phyloP scores from a whole-genome alignment of 2,113 vertebrate species.

The Petrocephalus zakoni region DNA sequence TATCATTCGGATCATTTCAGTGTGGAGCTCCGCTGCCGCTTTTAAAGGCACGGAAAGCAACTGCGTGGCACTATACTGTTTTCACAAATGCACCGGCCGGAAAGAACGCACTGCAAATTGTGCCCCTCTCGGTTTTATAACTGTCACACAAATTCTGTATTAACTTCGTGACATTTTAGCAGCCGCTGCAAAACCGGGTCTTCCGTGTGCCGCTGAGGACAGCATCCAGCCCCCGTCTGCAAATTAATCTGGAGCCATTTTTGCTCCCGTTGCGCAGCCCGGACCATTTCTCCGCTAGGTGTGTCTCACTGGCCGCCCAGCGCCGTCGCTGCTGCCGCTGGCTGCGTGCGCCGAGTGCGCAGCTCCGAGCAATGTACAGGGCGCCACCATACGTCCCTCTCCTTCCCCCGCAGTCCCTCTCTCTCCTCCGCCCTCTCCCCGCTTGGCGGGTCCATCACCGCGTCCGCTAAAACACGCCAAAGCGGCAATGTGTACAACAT shows the following conservation, averaged over 20 bases:
- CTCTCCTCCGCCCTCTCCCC: neutral
- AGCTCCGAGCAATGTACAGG: constrained; percentile 14
- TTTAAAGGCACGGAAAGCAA: constrained; percentile 42
- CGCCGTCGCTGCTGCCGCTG: constrained; percentile 25
- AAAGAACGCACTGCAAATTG: constrained; percentile 45
- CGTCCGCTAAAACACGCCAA: neutral
- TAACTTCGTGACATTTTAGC: constrained; percentile 32
- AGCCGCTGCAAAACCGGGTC: constrained; percentile 27
- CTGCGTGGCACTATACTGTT: constrained; percentile 44
- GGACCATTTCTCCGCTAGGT: constrained; percentile 29
- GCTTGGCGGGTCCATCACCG: neutral
- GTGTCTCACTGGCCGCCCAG: constrained; percentile 32
- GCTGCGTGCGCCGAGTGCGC: constrained; percentile 16
- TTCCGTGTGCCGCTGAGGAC: constrained; percentile 27
- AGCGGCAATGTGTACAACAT: neutral
- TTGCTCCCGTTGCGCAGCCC: constrained; percentile 25
- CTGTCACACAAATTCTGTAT: constrained; percentile 30
- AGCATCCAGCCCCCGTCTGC: constrained; percentile 27
- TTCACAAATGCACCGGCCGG: constrained; percentile 45
- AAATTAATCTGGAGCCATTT: constrained; percentile 32
- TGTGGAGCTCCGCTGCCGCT: constrained; percentile 49
- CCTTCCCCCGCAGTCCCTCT: neutral
- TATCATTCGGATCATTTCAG: constrained; percentile 48
- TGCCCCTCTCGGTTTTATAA: constrained; percentile 36
- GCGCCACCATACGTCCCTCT: constrained; percentile 20